These are phyloP conservation scores for Saguinus midas DNA, from an alignment of 2,113 vertebrate species.

Conservation along the genomic window DNA sequence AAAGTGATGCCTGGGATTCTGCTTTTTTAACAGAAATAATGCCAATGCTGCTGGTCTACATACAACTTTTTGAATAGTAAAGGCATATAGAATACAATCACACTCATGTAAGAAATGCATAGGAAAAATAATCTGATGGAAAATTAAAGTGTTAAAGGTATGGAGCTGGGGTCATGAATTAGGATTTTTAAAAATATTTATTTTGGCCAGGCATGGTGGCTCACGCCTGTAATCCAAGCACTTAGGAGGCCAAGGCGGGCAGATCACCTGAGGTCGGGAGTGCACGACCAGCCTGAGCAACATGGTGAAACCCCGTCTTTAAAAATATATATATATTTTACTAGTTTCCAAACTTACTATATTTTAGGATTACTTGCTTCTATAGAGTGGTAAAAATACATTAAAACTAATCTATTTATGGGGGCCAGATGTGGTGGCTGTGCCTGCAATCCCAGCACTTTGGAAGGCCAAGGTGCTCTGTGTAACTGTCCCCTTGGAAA, in stretches of 20 bases:
- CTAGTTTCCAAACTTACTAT: neutral
- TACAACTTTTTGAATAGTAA: neutral
- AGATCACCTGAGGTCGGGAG: too few species aligned
- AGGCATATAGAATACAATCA: neutral
- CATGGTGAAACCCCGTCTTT: too few species aligned
- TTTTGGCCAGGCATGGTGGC: neutral
- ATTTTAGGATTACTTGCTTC: neutral
- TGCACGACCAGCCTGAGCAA: too few species aligned
- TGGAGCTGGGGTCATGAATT: neutral
- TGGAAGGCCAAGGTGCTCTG: neutral
- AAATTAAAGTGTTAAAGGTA: neutral
- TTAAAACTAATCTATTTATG: neutral
- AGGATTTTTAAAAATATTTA: neutral
- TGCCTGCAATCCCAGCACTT: neutral
- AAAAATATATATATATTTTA: neutral
- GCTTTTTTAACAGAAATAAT: neutral
- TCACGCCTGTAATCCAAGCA: too few species aligned
- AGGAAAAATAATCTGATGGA: neutral
- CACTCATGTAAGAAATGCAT: neutral
- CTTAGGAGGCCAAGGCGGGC: too few species aligned
- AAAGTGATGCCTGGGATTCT: neutral
- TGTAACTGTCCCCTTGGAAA: neutral
- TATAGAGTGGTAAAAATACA: neutral
- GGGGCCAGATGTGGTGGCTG: neutral
- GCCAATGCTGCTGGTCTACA: neutral